Evolutionary conservation across 2,797 vertebrate genomes (phyloP), one percentile per base, ranked within the genome.

Genomic region (Sebastes nivosus): DNA sequence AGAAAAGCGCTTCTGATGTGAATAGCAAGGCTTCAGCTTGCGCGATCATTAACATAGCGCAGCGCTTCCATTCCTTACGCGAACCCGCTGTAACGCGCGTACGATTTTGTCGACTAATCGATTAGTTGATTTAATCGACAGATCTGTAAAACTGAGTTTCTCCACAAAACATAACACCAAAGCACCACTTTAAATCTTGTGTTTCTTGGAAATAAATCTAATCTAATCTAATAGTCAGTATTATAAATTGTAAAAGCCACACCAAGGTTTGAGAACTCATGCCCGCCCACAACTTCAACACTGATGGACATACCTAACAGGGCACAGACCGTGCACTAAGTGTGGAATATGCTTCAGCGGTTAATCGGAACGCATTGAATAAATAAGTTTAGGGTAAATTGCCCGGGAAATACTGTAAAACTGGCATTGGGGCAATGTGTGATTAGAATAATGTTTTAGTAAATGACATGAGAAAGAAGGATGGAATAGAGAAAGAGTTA

Each of bases 191-290:
- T 50, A 50, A 20, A 50, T 20, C 42, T 50, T 50, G 42, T 50
- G 42, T 50, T 50, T 50, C 42, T 50, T 20, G 42, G 42, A 50
- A 50, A 50, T 50, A 20, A 50, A 16, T 50, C 42, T 50, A 50
- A 50, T 50, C 42, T 50, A 18, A 67, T 67, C 12, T 67, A 30
- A 67, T 77, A 24, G 55, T 63, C 46, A 57, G 59, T 75, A 66
- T 79, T 72, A 68, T 76, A 22, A 58, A 68, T 61, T 69, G 59
- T 60, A 67, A 36, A 67, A 61, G 25, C 14, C 18, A 55, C 34
- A 71, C 14, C 34, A 58, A 57, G 34, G 79, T 82, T 67, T 69
- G 24, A 70, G n/a, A 71, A 74, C 12, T 38, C 5, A 58, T 76
- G 18, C 50, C 32, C 13, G 10, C 9, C 42, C 59, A 76, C 22